Conservation (phyloP, 2,888 invertebrate genomes). For the Coenonympha arcania region DNA sequence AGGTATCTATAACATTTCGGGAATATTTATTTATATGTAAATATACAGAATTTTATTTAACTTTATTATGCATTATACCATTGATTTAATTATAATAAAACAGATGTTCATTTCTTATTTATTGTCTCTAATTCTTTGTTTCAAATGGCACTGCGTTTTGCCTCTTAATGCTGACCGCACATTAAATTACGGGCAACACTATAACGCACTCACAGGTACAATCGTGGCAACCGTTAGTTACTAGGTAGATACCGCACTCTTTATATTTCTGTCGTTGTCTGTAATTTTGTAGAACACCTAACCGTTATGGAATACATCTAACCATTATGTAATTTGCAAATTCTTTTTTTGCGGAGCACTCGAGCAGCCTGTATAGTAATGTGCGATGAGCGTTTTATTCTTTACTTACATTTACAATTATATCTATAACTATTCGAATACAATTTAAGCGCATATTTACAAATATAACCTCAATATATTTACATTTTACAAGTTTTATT, state of each 20-base stretch:
- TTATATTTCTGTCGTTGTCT: not conserved
- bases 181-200: not conserved
- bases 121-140: constrained; percentile 62
- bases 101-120: constrained; percentile 53
- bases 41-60: not conserved
- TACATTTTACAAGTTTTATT: constrained; percentile 36
- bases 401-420: not conserved
- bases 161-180: not conserved
- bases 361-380: not conserved
- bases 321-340: too few relatives aligned
- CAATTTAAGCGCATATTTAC: constrained; percentile 54
- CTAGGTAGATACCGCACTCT: too few relatives aligned
- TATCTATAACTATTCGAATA: constrained; percentile 12
- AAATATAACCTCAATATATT: constrained; percentile 42
- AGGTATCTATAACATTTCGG: constrained; percentile 14
- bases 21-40: not conserved
- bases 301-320: too few relatives aligned
- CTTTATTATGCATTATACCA: constrained; percentile 9
- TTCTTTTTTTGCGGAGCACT: not conserved
- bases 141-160: constrained; percentile 12
- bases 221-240: too few relatives aligned
- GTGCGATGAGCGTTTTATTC: not conserved
- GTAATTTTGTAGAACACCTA: too few relatives aligned
- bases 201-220: too few relatives aligned
- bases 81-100: constrained; percentile 7